Evolutionary conservation across 2,888 invertebrate species (phyloP).

Genomic region (Agapetus fuscipes): DNA sequence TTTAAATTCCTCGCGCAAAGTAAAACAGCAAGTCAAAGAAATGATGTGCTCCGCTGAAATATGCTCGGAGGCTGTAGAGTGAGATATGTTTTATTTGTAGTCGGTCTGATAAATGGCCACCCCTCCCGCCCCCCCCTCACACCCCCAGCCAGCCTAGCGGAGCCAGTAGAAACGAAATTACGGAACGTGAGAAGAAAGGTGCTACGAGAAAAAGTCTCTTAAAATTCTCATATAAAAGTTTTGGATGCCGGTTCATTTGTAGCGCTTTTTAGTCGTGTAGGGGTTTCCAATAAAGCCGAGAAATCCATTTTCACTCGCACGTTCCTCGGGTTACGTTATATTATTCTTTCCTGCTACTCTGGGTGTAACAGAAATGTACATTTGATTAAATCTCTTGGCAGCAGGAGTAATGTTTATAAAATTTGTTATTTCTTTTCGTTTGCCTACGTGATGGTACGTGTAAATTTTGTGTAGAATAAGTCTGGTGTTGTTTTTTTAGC

Average conservation of each 20-base stretch:
- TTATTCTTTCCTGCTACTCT: no score
- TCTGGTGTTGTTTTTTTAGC: no score
- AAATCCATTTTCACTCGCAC: no score
- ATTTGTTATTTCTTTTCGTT: background rate
- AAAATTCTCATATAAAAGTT: background rate
- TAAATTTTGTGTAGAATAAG: no score
- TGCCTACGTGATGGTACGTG: no score
- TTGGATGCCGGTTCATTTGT: background rate
- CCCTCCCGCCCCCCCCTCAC: background rate
- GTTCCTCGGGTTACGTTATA: no score
- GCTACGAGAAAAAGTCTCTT: background rate
- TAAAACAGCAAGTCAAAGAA: no score
- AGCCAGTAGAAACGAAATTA: conserved; percentile 3
- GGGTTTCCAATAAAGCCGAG: no score
- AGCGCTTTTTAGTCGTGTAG: background rate
- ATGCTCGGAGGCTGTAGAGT: background rate
- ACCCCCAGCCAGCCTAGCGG: conserved; percentile 1
- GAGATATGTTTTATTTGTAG: background rate
- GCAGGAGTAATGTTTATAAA: background rate
- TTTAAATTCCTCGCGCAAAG: no score
- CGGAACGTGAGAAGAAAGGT: background rate
- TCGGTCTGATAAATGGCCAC: conserved; percentile 1
- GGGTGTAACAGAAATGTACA: no score
- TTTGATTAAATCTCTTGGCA: background rate
- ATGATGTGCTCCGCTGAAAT: background rate